These are phyloP conservation scores for Tyrophagus putrescentiae DNA, from an alignment of 1,140 invertebrate species.

Conservation along the genomic window DNA sequence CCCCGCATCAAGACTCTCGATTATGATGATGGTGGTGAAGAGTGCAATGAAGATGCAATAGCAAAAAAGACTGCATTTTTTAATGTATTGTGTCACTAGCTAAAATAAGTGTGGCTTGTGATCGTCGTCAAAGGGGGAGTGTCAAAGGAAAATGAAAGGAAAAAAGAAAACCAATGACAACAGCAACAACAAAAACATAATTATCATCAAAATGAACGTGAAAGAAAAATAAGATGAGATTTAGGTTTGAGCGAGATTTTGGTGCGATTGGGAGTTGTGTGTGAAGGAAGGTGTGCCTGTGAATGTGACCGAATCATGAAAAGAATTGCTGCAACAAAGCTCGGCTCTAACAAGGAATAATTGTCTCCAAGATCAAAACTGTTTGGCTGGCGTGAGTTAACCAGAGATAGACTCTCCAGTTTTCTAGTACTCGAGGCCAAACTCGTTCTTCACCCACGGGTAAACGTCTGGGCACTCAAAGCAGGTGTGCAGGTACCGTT, in stretches of 20 bases:
- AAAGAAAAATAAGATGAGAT: too few species aligned
- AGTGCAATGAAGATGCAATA: too few species aligned
- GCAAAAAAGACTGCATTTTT: too few species aligned
- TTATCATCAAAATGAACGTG: too few species aligned
- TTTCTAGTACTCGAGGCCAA: constrained; percentile 31
- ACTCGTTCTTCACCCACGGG: constrained; percentile 70
- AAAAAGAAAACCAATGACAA: too few species aligned
- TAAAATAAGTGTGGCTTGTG: too few species aligned
- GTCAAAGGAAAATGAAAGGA: too few species aligned
- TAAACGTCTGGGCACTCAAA: constrained; percentile 82
- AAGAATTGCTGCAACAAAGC: neutral
- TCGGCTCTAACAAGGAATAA: neutral
- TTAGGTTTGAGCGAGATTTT: neutral
- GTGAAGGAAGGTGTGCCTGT: neutral
- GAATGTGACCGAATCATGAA: neutral
- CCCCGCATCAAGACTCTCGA: too few species aligned
- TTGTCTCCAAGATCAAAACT: neutral
- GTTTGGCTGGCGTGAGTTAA: neutral
- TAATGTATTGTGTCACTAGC: too few species aligned
- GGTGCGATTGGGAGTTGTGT: neutral
- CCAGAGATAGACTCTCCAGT: neutral
- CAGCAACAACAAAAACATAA: too few species aligned
- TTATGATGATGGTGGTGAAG: too few species aligned
- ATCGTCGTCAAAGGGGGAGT: too few species aligned
- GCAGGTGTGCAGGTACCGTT: constrained; percentile 82